Percentiles rank a stretch among this genome's conserved stretches.
Evolutionary conservation across 2,797 vertebrate genomes (phyloP).

Genomic region (Pteropus rufus): DNA sequence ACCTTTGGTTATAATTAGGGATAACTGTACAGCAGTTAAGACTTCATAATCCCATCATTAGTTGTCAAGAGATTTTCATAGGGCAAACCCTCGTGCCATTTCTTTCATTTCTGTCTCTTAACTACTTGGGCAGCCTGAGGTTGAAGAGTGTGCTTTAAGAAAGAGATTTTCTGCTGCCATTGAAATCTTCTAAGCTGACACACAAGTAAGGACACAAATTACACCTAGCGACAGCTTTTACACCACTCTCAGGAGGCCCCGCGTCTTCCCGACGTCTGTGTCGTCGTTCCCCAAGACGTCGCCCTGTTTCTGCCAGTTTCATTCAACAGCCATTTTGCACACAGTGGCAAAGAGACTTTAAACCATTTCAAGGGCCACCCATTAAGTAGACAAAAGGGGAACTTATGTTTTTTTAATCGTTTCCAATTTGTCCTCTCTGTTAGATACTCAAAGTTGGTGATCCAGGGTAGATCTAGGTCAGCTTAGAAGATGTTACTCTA

Average conservation of each 20-base stretch:
- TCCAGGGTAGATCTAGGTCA: background rate
- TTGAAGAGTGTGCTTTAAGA: constrained; percentile 31
- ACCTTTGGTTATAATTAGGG: constrained; percentile 83
- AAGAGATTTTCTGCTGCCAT: constrained; percentile 69
- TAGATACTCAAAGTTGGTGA: background rate
- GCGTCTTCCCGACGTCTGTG: constrained; percentile 46
- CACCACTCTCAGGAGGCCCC: constrained; percentile 53
- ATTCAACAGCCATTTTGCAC: background rate
- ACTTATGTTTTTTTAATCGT: background rate
- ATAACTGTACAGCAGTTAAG: constrained; percentile 79
- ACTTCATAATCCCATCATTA: constrained; percentile 74
- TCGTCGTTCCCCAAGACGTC: constrained; percentile 39
- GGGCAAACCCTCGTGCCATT: constrained; percentile 63
- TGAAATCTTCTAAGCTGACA: constrained; percentile 60
- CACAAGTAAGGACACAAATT: constrained; percentile 67
- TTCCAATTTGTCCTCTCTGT: background rate
- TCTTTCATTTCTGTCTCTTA: constrained; percentile 60
- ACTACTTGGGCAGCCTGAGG: constrained; percentile 36
- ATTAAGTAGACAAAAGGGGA: background rate
- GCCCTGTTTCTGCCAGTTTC: constrained; percentile 1
- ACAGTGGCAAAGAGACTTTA: background rate
- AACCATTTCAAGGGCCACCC: background rate
- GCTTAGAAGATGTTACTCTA: background rate
- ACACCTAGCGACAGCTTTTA: constrained; percentile 56
- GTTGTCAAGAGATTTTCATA: constrained; percentile 72